Percentiles rank a stretch among this genome's conserved stretches.
Conservation (phyloP, 2,888 invertebrate species). For the Drosophila monieri region DNA sequence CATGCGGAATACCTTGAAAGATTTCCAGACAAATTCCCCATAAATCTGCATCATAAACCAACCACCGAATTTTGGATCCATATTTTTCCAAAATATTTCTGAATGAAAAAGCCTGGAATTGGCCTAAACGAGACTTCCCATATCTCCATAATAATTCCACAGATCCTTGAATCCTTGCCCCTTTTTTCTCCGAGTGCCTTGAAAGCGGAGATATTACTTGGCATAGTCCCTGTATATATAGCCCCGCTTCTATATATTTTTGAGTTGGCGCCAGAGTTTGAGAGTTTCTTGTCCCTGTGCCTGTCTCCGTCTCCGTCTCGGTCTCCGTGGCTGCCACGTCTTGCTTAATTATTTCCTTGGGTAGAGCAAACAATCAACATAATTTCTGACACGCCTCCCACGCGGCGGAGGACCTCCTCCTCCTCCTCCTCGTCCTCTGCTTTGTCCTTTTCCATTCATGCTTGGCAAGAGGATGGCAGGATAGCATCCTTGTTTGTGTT, state of each 20-base stretch:
- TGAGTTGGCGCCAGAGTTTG: constrained; percentile 62
- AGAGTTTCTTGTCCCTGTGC: constrained; percentile 30
- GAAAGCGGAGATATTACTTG: constrained; percentile 4
- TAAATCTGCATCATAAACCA: no score
- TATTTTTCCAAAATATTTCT: neutral
- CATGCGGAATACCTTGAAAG: no score
- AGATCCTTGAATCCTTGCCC: no score
- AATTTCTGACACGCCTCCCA: constrained; percentile 66
- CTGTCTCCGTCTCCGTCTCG: constrained; percentile 37
- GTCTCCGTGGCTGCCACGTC: constrained; percentile 50
- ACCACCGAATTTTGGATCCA: no score
- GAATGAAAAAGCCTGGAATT: no score
- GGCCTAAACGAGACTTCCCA: no score
- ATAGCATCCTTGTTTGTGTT: constrained; percentile 9
- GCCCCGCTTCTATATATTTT: constrained; percentile 36
- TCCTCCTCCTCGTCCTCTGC: no score
- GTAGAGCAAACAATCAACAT: constrained; percentile 71
- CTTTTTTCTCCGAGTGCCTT: constrained; percentile 1
- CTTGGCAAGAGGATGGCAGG: neutral
- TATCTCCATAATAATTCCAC: no score
- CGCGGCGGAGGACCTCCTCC: neutral
- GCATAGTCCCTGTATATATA: constrained; percentile 18
- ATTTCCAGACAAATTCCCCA: no score
- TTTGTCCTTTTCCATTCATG: neutral
- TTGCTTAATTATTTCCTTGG: constrained; percentile 72